Evolutionary conservation across 2,888 invertebrate genomes (phyloP).

Genomic region (Hecatera dysodea): DNA sequence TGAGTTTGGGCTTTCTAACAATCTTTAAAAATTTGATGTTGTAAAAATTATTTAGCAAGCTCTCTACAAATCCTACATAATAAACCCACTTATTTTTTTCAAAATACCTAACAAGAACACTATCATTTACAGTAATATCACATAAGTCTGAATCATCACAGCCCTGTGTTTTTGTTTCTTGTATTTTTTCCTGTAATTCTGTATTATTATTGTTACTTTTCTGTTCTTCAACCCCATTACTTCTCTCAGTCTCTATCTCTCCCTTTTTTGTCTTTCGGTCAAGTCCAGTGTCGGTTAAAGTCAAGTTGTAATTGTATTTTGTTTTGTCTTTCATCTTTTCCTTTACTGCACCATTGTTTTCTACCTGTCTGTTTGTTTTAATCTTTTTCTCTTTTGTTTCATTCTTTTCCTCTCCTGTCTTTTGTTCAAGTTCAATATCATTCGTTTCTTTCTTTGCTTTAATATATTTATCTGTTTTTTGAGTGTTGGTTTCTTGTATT

Average conservation of each 20-base stretch:
- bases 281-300: background rate
- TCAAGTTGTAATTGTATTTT: background rate
- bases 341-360: too few relatives aligned
- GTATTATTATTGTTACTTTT: background rate
- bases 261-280: background rate
- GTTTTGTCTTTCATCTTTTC: background rate
- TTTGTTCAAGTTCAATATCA: constrained; percentile 3
- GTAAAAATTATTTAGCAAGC: background rate
- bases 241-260: constrained; percentile 2
- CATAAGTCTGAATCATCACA: background rate
- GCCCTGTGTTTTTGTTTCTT: constrained; percentile 3
- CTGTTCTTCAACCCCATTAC: constrained; percentile 3
- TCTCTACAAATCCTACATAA: constrained; percentile 1
- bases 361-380: background rate
- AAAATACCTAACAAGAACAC: constrained; percentile 1
- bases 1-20: background rate
- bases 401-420: background rate
- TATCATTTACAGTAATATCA: background rate
- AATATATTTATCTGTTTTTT: background rate
- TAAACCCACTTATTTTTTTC: constrained; percentile 2
- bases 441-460: background rate
- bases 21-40: background rate
- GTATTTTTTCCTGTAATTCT: background rate
- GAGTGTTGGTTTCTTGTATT: background rate
- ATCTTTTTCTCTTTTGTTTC: background rate